Evolutionary conservation across 2,113 vertebrate genomes (phyloP).

Genomic region (Polypterus bichir): DNA sequence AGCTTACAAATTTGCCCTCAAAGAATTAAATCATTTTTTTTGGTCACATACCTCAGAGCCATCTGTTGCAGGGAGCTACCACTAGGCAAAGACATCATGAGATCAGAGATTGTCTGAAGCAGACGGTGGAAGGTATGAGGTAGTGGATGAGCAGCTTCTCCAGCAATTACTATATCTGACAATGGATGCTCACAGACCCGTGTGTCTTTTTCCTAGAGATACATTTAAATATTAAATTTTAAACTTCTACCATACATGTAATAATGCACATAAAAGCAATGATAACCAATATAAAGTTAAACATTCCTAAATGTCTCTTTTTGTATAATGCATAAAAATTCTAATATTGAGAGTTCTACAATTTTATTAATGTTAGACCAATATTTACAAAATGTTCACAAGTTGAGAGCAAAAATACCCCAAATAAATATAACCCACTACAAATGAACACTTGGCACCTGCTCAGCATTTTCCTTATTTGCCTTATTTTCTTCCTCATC

Average conservation of each 20-base stretch:
- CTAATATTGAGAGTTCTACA: no score
- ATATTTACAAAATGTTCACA: no score
- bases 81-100: slow-evolving; percentile 97
- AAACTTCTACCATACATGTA: no score
- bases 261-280: no score
- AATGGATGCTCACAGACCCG: slow-evolving; percentile 93
- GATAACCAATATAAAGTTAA: no score
- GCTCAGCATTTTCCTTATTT: slow-evolving; percentile 84
- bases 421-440: no score
- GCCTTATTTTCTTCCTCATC: slow-evolving; percentile 93
- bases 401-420: no score
- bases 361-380: no score
- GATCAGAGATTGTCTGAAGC: slow-evolving; percentile 96
- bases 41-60: slow-evolving; percentile 70
- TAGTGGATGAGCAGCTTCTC: slow-evolving; percentile 88
- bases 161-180: slow-evolving; percentile 95
- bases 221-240: not conserved
- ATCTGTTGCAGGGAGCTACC: slow-evolving; percentile 95
- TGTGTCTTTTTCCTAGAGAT: slow-evolving; percentile 76
- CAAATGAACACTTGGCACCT: slow-evolving; percentile 40
- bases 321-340: no score
- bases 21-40: not conserved
- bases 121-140: slow-evolving; percentile 94
- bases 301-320: no score
- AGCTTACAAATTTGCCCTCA: not conserved